Evolutionary conservation across 2,888 invertebrate genomes (phyloP).

Genomic region (Escarpia spicata): DNA sequence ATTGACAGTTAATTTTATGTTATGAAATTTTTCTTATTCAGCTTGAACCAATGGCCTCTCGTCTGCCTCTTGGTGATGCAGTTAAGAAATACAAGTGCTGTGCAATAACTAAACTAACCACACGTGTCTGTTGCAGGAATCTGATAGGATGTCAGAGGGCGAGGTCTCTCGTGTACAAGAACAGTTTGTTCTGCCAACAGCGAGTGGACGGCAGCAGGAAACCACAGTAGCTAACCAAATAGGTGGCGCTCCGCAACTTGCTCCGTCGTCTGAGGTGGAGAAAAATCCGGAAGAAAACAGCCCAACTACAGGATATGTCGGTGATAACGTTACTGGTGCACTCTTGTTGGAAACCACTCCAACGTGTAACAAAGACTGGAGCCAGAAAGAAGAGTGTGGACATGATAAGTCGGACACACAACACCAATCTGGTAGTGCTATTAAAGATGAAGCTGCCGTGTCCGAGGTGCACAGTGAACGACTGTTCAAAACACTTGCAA

Average conservation of each 20-base stretch:
- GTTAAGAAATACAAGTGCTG: background rate
- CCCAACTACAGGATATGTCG: background rate
- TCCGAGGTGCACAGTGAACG: background rate
- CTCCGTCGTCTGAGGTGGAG: background rate
- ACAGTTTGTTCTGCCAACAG: background rate
- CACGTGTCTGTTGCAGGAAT: background rate
- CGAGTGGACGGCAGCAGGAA: background rate
- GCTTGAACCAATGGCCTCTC: too few relatives aligned
- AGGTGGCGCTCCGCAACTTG: too few relatives aligned
- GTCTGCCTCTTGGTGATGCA: background rate
- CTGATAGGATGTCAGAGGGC: background rate
- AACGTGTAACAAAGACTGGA: background rate
- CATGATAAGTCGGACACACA: too few relatives aligned
- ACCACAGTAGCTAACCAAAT: background rate
- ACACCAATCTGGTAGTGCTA: background rate
- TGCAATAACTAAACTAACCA: background rate
- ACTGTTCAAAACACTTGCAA: background rate
- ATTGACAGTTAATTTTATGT: too few relatives aligned
- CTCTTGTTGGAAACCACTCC: background rate
- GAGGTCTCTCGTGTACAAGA: background rate
- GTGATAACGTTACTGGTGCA: background rate
- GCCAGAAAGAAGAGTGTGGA: too few relatives aligned
- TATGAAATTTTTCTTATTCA: too few relatives aligned
- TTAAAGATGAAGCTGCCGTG: background rate
- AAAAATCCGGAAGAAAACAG: background rate